These are phyloP conservation scores for Excalfactoria chinensis DNA, from an alignment of 2,113 vertebrate species.

Conservation along the genomic window DNA sequence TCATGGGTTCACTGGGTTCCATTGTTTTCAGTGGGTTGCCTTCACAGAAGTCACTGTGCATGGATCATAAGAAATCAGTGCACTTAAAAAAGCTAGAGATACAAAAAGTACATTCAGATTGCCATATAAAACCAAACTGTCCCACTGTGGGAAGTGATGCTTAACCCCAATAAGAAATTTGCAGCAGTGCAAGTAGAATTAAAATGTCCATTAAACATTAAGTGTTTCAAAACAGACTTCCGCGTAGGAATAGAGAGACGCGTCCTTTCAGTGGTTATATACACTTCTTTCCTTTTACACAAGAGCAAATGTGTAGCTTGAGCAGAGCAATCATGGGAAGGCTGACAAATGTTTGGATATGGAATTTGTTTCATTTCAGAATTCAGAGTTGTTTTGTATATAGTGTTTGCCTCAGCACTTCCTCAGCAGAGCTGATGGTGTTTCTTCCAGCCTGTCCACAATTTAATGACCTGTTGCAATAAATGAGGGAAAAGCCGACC, in stretches of 20 bases:
- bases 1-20: background rate
- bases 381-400: accelerated
- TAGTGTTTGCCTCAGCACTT: background rate
- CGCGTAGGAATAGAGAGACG: background rate
- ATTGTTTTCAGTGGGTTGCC: background rate
- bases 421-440: accelerated
- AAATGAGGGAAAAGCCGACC: accelerated
- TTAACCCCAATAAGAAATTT: background rate
- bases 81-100: background rate
- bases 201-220: background rate
- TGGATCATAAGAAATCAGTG: background rate
- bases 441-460: background rate
- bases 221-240: background rate
- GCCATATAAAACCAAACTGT: background rate
- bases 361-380: background rate
- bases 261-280: background rate
- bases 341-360: background rate
- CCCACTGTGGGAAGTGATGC: background rate
- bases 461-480: background rate
- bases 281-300: accelerated
- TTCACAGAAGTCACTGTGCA: background rate
- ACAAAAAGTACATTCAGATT: background rate
- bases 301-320: background rate
- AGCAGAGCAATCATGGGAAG: background rate
- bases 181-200: background rate